These are phyloP conservation scores for Limulus polyphemus DNA, from an alignment of 2,888 invertebrate species.

Conservation along the genomic window DNA sequence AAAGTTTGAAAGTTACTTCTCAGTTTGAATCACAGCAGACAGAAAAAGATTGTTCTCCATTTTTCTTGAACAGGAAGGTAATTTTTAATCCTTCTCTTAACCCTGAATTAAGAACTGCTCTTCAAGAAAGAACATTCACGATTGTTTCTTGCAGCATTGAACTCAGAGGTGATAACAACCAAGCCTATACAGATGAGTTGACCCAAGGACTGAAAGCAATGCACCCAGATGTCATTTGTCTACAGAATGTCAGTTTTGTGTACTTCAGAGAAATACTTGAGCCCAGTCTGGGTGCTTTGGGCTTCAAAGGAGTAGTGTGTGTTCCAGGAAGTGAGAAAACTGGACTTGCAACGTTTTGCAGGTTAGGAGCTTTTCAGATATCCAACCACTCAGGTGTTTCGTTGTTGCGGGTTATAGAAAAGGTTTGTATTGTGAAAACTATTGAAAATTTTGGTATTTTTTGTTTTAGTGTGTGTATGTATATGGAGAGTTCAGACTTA, in stretches of 20 bases:
- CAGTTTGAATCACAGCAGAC: too few species aligned
- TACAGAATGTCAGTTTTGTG: conserved; percentile 16
- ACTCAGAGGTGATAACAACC: neutral
- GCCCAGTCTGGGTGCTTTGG: conserved; percentile 18
- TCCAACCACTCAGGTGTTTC: conserved; percentile 11
- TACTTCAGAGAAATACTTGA: conserved; percentile 13
- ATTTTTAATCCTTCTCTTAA: conserved; percentile 10
- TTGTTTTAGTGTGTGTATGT: too few species aligned
- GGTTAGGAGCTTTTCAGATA: conserved; percentile 12
- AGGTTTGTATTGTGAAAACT: conserved; percentile 8
- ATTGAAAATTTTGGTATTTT: too few species aligned
- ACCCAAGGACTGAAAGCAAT: conserved; percentile 13
- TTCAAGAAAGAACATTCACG: conserved; percentile 15
- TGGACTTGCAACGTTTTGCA: conserved; percentile 21
- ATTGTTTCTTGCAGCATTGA: conserved; percentile 17
- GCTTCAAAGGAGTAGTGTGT: conserved; percentile 14
- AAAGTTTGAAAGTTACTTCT: too few species aligned
- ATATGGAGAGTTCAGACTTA: too few species aligned
- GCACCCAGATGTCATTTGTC: conserved; percentile 16
- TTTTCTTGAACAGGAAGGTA: too few species aligned
- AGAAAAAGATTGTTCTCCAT: too few species aligned
- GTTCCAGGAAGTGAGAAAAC: conserved; percentile 9
- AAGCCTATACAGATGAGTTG: conserved; percentile 16
- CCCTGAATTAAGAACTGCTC: conserved; percentile 7
- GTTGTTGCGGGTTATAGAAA: conserved; percentile 14